Conservation (phyloP, 2,113 vertebrate genomes). For the Apistogramma diplotaenia region DNA sequence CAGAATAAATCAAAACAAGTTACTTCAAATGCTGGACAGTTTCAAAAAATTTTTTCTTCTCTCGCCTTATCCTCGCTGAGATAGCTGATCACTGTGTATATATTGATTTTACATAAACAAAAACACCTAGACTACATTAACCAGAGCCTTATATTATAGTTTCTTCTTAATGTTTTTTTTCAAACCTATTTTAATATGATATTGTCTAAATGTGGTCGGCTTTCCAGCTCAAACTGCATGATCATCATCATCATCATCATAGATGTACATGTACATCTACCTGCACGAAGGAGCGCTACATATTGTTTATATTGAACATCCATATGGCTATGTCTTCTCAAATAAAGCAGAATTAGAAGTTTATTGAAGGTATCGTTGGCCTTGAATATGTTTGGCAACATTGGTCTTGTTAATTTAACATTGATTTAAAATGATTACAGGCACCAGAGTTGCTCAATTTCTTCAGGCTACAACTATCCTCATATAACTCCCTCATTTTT, state of each 20-base stretch:
- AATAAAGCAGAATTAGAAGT: not conserved
- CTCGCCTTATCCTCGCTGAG: accelerated
- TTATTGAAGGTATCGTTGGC: not conserved
- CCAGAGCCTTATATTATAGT: not conserved
- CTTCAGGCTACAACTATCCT: not conserved
- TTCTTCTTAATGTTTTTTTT: not conserved
- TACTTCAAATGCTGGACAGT: not conserved
- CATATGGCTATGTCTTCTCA: accelerated
- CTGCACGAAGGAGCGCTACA: not conserved
- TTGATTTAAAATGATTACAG: not conserved
- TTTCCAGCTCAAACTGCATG: not conserved
- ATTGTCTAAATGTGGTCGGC: conserved; percentile 13
- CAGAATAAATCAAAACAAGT: not conserved
- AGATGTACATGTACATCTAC: too few relatives aligned
- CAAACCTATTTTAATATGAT: conserved; percentile 7
- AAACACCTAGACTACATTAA: not conserved
- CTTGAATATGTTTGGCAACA: not conserved
- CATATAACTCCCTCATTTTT: not conserved
- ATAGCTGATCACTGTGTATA: not conserved
- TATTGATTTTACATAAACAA: not conserved
- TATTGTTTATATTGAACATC: not conserved
- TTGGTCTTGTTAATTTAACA: not conserved
- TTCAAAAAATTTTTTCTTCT: not conserved
- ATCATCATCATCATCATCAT: not conserved
- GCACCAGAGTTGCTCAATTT: not conserved